These are phyloP conservation scores for Gonocerus acuteangulatus DNA, from an alignment of 2,888 invertebrate species.

Conservation along the genomic window DNA sequence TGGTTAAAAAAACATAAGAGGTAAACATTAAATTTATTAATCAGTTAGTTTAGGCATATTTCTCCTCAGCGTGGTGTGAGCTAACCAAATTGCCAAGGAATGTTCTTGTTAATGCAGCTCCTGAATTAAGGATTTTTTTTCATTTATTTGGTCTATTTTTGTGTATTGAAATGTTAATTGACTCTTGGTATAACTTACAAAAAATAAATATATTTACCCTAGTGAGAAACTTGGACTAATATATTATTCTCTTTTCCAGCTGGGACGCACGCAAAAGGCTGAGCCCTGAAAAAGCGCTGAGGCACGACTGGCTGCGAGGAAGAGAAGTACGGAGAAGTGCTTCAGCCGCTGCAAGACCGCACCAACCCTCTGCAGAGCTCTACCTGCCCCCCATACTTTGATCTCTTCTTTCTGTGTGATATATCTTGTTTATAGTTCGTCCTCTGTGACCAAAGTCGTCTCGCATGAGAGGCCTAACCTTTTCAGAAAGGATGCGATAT, in stretches of 20 bases:
- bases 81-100: no score
- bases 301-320: constrained; percentile 69
- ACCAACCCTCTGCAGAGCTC: constrained; percentile 51
- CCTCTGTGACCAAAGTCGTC: constrained; percentile 7
- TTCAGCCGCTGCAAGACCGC: constrained; percentile 45
- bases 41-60: no score
- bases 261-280: constrained; percentile 89
- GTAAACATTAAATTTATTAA: no score
- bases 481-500: background rate
- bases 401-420: constrained; percentile 36
- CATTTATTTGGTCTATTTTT: no score
- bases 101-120: no score
- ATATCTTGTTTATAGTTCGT: constrained; percentile 4
- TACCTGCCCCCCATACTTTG: constrained; percentile 57
- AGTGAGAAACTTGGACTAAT: no score
- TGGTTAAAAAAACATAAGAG: no score
- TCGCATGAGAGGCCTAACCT: constrained; percentile 5
- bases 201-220: no score
- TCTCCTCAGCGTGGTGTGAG: no score
- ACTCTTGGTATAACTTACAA: no score
- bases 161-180: no score
- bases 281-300: constrained; percentile 83
- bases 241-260: constrained; percentile 54
- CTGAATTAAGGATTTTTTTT: no score
- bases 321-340: constrained; percentile 41